Evolutionary conservation across 2,797 vertebrate genomes (phyloP).

Genomic region (Coracias cyanogaster): DNA sequence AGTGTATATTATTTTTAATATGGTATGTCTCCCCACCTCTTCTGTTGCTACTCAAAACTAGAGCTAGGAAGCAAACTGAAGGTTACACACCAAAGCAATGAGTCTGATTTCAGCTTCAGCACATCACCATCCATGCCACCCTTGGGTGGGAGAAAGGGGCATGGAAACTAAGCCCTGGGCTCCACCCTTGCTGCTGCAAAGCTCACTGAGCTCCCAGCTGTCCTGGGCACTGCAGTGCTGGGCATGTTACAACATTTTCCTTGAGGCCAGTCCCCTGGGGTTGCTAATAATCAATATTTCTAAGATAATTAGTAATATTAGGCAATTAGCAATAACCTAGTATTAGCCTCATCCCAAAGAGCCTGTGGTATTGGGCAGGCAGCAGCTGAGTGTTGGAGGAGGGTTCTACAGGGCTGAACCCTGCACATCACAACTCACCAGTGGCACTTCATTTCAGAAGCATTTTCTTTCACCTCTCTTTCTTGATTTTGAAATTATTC

Average conservation of each 20-base stretch:
- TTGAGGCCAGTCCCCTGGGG: background rate
- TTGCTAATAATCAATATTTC: background rate
- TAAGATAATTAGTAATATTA: background rate
- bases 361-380: background rate
- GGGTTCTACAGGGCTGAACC: background rate
- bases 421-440: rapidly evolving
- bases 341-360: background rate
- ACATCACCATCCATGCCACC: rapidly evolving
- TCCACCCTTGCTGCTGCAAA: background rate
- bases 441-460: background rate
- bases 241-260: background rate
- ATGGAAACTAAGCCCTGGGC: background rate
- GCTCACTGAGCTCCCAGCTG: rapidly evolving
- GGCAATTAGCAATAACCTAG: background rate
- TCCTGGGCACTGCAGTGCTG: rapidly evolving
- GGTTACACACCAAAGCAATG: background rate
- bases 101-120: background rate
- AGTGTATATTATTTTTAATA: background rate
- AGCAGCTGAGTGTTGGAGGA: rapidly evolving
- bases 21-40: rapidly evolving
- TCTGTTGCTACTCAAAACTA: background rate
- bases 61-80: background rate
- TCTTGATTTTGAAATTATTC: conserved; percentile 19
- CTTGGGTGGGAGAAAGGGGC: background rate
- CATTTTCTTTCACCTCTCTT: background rate